Evolutionary conservation across 2,888 invertebrate genomes (phyloP), one percentile per base, ranked within the genome.

Genomic region (Andrena praecox): DNA sequence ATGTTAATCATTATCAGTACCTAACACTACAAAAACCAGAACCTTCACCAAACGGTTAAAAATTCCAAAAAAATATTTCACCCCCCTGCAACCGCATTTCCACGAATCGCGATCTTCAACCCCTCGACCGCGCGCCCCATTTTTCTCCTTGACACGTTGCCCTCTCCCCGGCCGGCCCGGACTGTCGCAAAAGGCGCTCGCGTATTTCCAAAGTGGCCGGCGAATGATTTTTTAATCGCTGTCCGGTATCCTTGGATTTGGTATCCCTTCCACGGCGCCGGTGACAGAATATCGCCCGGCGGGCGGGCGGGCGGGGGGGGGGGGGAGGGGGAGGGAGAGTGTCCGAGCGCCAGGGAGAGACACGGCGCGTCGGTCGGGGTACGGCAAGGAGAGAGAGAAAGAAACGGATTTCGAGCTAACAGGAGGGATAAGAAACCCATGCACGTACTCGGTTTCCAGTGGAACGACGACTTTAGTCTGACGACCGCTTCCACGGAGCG

Each of bases 361-460:
- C 35, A 52, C 10, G 8, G n/a, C 16, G 33, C 27, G 54, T 42
- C 20, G 71, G 31, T 8, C 20, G 52, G 35, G 35, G 35, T 16
- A 42, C 59, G 77, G 27, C 77, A 77, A 54, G 60, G 84, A 84
- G 78, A 80, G 76, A 80, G 76, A 80, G 81, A 84, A 68, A 63
- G 85, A 77, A 56, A 78, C 68, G 74, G 81, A 81, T 82, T 86
- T 85, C 84, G 84, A 80, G 78, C 84, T 84, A 82, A 89, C 90
- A 90, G 92, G 89, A 92, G 92, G 92, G 91, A 92, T 92, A 92
- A 91, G 92, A 91, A 93, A 92, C 91, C 91, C 92, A 90, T 91
- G 91, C 91, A 92, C 90, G 87, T 91, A 91, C 90, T 88, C 88
- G 89, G 85, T 89, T 85, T 90, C 91, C 90, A 88, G 90, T 89